Percentiles rank a stretch among this genome's conserved stretches.
These are phyloP conservation scores for Tenthredo notha DNA, from an alignment of 2,888 invertebrate genomes.

Conservation along the genomic window DNA sequence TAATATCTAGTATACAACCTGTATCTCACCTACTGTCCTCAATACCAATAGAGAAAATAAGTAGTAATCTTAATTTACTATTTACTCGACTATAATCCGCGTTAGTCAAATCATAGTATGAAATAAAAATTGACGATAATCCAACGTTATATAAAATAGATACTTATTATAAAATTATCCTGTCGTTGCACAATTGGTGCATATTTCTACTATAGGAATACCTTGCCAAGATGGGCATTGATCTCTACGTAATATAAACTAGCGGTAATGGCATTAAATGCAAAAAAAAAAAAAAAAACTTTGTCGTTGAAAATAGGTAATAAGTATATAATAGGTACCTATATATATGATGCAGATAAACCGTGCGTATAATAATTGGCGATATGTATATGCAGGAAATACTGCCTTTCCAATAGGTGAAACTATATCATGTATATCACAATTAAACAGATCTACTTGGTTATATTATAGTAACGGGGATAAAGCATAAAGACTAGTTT, in stretches of 20 bases:
- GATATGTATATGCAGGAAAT: not conserved
- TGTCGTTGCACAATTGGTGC: constrained; percentile 2
- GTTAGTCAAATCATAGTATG: not conserved
- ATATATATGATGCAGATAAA: not conserved
- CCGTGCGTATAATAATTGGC: constrained; percentile 42
- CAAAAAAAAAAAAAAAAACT: too few species aligned
- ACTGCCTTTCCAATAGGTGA: constrained; percentile 2
- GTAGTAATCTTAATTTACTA: not conserved
- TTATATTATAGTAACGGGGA: not conserved
- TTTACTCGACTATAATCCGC: not conserved
- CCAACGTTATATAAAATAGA: too few species aligned
- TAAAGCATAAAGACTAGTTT: not conserved
- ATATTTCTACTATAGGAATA: not conserved
- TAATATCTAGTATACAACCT: not conserved
- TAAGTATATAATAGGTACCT: not conserved
- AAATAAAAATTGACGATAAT: not conserved
- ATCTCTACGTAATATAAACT: not conserved
- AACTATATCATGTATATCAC: not conserved
- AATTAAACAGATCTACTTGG: not conserved
- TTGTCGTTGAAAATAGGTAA: constrained; percentile 1
- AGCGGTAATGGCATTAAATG: not conserved
- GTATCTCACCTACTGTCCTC: constrained; percentile 25
- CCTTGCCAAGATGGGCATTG: constrained; percentile 13
- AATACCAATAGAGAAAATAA: constrained; percentile 21
- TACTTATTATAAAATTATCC: too few species aligned